Evolutionary conservation across 2,888 invertebrate species (phyloP).

Genomic region (Agonopterix heracliana): DNA sequence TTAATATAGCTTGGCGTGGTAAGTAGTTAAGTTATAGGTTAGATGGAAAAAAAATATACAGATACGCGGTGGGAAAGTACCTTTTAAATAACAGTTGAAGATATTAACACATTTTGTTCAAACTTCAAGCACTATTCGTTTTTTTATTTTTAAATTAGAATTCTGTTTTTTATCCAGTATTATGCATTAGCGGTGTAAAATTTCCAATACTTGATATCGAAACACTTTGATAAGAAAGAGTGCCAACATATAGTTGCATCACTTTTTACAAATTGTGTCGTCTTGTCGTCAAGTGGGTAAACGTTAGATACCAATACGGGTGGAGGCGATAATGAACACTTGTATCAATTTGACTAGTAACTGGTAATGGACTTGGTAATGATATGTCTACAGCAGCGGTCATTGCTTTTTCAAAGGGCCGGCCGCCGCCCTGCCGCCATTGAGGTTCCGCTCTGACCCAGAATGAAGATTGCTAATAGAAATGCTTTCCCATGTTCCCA

Average conservation of each 20-base stretch:
- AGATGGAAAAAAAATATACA: too few species aligned
- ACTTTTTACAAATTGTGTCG: conserved; percentile 20
- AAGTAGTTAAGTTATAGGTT: too few species aligned
- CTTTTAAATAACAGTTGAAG: too few species aligned
- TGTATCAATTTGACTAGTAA: conserved; percentile 33
- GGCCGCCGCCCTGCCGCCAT: conserved; percentile 17
- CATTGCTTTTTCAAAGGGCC: conserved; percentile 19
- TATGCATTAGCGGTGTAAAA: too few species aligned
- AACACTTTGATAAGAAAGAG: conserved; percentile 20
- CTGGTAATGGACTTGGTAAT: conserved; percentile 26
- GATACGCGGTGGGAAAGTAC: too few species aligned
- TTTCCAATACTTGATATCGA: neutral
- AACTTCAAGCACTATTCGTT: too few species aligned
- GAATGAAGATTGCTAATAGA: neutral
- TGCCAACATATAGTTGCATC: conserved; percentile 19
- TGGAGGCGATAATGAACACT: conserved; percentile 28
- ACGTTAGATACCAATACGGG: conserved; percentile 24
- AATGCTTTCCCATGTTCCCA: conserved; percentile 2
- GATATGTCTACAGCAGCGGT: conserved; percentile 16
- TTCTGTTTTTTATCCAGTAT: too few species aligned
- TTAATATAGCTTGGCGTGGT: too few species aligned
- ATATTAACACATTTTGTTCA: too few species aligned
- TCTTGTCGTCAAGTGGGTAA: conserved; percentile 26
- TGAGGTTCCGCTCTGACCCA: conserved; percentile 14
- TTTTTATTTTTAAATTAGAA: too few species aligned